Percentiles rank a stretch among this genome's conserved stretches.
These are phyloP conservation scores for Onychomys arenicola DNA, from an alignment of 2,797 vertebrate genomes.

Conservation along the genomic window DNA sequence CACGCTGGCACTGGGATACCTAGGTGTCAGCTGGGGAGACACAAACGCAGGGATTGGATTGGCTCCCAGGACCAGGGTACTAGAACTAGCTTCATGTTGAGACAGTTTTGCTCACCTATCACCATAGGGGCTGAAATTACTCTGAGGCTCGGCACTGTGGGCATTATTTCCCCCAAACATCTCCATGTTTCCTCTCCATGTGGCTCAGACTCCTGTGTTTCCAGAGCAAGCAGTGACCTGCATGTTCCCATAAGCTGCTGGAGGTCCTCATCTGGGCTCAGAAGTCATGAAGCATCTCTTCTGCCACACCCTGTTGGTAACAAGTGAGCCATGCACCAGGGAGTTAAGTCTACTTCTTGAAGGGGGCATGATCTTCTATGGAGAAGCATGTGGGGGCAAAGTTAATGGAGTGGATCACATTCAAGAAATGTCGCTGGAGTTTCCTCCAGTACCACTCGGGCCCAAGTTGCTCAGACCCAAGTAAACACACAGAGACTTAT, in stretches of 20 bases:
- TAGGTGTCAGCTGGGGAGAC: not conserved
- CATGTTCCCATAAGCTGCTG: not conserved
- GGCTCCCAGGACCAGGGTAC: not conserved
- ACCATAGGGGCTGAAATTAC: not conserved
- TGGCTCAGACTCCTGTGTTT: not conserved
- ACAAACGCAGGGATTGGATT: too few relatives aligned
- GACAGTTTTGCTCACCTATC: not conserved
- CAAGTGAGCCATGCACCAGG: not conserved
- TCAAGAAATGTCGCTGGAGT: not conserved
- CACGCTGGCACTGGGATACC: not conserved
- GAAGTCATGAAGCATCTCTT: not conserved
- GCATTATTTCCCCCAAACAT: not conserved
- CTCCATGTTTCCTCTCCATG: not conserved
- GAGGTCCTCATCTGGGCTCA: not conserved
- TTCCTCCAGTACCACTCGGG: too few relatives aligned
- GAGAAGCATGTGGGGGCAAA: not conserved
- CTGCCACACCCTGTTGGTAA: not conserved
- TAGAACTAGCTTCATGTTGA: not conserved
- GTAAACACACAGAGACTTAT: too few relatives aligned
- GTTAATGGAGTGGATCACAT: not conserved
- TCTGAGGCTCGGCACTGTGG: not conserved
- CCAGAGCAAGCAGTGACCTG: not conserved
- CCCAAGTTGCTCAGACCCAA: too few relatives aligned
- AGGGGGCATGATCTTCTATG: not conserved
- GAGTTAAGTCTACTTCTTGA: not conserved